Evolutionary conservation across 2,113 vertebrate genomes (phyloP), one percentile per base, ranked within the genome.

Genomic region (Percopsis transmontana): DNA sequence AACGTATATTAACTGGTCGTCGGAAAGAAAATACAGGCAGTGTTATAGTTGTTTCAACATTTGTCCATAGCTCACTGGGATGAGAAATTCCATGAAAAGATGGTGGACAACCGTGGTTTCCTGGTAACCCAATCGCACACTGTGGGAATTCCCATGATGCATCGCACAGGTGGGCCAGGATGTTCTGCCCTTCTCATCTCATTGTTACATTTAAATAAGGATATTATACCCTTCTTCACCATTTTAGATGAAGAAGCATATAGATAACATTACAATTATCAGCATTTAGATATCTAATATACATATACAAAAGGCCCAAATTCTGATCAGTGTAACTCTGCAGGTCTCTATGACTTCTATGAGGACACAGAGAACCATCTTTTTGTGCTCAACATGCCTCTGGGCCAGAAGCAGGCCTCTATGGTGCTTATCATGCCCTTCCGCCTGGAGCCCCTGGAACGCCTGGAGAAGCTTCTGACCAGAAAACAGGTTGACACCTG

Each of bases 101-200:
- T 99, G 97, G 97, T 99, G 48, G 97, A 99, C 87, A 93, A 88
- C 66, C 96, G 97, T 59, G 94, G 91, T 54, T 99, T 99, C 89
- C 92, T 97, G 87, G 95, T 97, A 56, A 91, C 83, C 7, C 95
- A 94, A n/a, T 99, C 97, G 45, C 94, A 94, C 72, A 94, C 95
- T 0, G 67, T 99, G 20, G 91, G 90, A 2, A 80, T 99, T 76
- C 88, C 93, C 18, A 99, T 99, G 97, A 99, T 99, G 97, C 97
- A 99, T 76, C 95, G 97, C 53, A 99, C 97, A 55, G 97, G 97
- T 98, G 74, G 80, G 82, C 50, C 16, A 7, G 19, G 18, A 62
- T 41, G 14, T 27, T 27, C 27, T 50, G 10, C 11, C n/a, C n/a
- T n/a, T 39, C 62, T 24, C 39, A 10, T 20, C 51, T 9, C 20